Evolutionary conservation across 2,797 vertebrate genomes (phyloP), one percentile per base, ranked within the genome.

Genomic region (Podarcis lilfordi): DNA sequence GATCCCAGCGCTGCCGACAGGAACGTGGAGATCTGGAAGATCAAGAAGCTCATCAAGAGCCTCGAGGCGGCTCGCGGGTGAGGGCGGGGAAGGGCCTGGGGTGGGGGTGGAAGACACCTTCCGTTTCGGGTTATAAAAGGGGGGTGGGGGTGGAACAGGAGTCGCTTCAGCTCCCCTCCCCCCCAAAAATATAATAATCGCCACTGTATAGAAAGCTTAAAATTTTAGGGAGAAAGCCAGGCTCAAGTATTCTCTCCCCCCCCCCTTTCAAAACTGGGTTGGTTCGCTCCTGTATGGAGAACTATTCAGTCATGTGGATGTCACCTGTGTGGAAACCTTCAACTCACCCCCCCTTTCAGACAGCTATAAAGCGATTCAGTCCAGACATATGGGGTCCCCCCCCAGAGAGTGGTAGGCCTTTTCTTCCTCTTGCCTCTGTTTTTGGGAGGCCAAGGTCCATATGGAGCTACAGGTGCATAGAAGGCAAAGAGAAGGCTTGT

Each of bases 11-110:
- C 98, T 97, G 98, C 98, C 96, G 98, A 99, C 96, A 98, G 98
- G 97, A 99, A 99, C 97, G 98, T 99, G 98, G 98, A 99, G 96
- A 99, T 99, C 96, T 99, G 98, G 98, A 99, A 99, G 97, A 99
- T 99, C 97, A 99, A 99, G 97, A 99, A 99, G 97, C 98, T 99
- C 96, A 99, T 99, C 94, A 99, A 99, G 97, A 99, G 98, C 98
- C 97, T 99, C 96, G 98, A 99, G 96, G 98, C 98, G 92, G 98
- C 98, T 92, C 98, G 98, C 89, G 98, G 98, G 98, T 99, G 97
- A 97, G 98, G 80, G n/a, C 1, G 40, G 78, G 7, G 61, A 76
- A 23, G 40, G 15, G 29, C 13, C 40, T 19, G 29, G 6, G 45
- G 80, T 27, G 17, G 27, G 1, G 23, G 11, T 8, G 35, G 40